Evolutionary conservation across 2,888 invertebrate species (phyloP).

Genomic region (Phalera bucephala): DNA sequence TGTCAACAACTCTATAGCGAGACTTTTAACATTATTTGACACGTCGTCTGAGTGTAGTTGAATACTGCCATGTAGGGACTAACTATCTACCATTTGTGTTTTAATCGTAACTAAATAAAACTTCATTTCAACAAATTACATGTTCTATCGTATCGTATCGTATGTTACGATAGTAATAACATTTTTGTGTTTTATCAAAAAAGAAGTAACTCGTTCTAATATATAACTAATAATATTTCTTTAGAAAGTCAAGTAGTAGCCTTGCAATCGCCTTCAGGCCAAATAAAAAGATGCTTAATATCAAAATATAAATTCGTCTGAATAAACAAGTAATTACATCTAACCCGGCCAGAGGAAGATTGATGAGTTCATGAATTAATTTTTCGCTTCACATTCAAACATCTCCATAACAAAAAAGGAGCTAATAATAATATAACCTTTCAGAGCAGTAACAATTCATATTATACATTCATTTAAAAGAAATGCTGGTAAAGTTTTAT

Average conservation of each 20-base stretch:
- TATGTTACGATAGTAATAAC: too few relatives aligned
- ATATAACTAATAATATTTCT: too few relatives aligned
- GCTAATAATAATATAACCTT: constrained; percentile 13
- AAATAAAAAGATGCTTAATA: constrained; percentile 16
- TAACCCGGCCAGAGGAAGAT: constrained; percentile 47
- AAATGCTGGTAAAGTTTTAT: constrained; percentile 21
- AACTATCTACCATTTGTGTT: too few relatives aligned
- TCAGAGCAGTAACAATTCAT: constrained; percentile 19
- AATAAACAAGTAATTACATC: constrained; percentile 57
- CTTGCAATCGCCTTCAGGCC: neutral
- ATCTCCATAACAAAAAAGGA: constrained; percentile 27
- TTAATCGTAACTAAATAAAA: too few relatives aligned
- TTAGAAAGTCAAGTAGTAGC: neutral
- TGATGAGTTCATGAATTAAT: constrained; percentile 56
- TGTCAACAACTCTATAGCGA: too few relatives aligned
- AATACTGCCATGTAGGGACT: too few relatives aligned
- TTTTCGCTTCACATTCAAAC: constrained; percentile 26
- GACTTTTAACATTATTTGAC: too few relatives aligned
- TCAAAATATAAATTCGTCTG: constrained; percentile 54
- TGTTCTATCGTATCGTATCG: too few relatives aligned
- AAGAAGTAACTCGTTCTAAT: too few relatives aligned
- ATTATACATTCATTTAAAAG: constrained; percentile 21
- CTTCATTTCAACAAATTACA: too few relatives aligned
- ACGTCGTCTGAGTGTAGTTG: too few relatives aligned
- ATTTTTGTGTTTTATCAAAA: too few relatives aligned